Base-by-base conservation (phyloP, 2,888 invertebrate genomes). In the Cantharis lateralis region DNA sequence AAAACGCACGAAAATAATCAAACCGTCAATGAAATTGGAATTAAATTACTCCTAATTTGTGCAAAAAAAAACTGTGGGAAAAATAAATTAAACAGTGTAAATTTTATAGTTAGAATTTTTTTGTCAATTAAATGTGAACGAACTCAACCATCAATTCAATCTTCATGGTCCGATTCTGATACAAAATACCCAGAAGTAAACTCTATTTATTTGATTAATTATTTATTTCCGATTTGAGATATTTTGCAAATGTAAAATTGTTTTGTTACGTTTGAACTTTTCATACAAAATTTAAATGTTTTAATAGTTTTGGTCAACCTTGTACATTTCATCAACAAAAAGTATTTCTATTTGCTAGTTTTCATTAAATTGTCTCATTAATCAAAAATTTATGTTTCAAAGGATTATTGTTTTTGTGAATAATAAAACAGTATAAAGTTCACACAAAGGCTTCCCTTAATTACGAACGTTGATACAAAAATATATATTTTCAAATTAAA, bases 161-260 rank as follows among this genome's bases (percentile, higher is more conserved):
- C 73, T 76, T 76, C 70, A 76, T 73, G 76, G 76, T 76, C 68
- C 71, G 70, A 72, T 73, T 72, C 72, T 72, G 69, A 26, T 28
- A 20, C 26, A 69, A 69, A 76, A 70, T 68, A 69, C 73, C 15
- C 63, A 61, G 10, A 62, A 66, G 66, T 69, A 24, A 32, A 69
- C 62, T 20, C 64, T 69, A 68, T 32, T 76, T 71, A 75, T 71
- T 70, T 72, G 69, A 64, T 72, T 76, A 76, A 76, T 76, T 69
- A 72, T 72, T 63, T 70, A 64, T 69, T 72, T 76, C 76, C 76
- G 68, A 72, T 76, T 75, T 66, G 26, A 71, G 18, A 69, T 69
- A 69, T 74, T 68, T 66, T 24, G 11, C n/a, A 20, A 66, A 66
- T n/a, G 24, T 20, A 66, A 18, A 24, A 66, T 66, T 64, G 20